Conservation (phyloP, 2,113 vertebrate species). For the Tachysurus vachellii region DNA sequence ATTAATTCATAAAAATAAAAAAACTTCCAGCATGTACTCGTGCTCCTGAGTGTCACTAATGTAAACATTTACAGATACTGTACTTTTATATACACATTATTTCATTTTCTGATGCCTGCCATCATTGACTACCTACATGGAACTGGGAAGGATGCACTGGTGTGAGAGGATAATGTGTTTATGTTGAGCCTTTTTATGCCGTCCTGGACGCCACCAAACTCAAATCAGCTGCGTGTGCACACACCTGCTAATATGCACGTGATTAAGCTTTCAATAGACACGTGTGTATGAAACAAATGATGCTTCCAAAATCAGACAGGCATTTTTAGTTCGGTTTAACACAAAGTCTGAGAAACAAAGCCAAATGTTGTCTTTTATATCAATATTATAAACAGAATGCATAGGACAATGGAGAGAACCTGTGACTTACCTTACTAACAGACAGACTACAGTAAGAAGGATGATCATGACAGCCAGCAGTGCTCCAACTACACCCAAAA, state of each 20-base stretch:
- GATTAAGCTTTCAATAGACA: neutral
- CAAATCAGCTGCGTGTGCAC: neutral
- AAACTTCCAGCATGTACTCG: neutral
- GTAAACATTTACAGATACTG: neutral
- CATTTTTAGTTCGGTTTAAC: neutral
- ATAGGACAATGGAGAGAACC: neutral
- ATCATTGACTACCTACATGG: neutral
- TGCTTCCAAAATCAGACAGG: neutral
- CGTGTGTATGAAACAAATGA: neutral
- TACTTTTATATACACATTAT: neutral
- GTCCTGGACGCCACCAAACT: neutral
- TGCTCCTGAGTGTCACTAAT: neutral
- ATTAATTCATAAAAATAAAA: neutral
- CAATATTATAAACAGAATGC: neutral
- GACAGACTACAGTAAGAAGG: constrained; percentile 71
- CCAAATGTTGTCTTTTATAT: neutral
- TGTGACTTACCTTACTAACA: constrained; percentile 77
- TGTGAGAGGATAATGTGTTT: neutral
- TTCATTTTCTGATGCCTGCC: neutral
- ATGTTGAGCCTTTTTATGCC: neutral
- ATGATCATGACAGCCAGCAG: constrained; percentile 61
- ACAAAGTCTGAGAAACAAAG: neutral
- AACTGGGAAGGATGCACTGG: too few species aligned
- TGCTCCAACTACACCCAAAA: constrained; percentile 68
- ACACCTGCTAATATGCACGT: neutral